Evolutionary conservation across 2,888 invertebrate genomes (phyloP).

Genomic region (Andrena minutula): DNA sequence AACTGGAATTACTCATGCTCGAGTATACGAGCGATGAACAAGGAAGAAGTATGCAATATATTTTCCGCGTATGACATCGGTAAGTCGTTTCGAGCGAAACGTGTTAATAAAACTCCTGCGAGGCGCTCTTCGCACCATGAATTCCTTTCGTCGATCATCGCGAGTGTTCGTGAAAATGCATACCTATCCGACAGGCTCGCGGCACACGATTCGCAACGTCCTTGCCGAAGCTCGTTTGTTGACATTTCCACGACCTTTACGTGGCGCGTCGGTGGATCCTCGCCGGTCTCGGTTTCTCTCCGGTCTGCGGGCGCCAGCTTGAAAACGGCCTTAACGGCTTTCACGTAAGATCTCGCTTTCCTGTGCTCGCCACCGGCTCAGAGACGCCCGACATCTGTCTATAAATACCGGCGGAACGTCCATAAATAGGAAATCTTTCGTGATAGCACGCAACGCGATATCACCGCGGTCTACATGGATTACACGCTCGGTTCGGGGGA

Average conservation of each 20-base stretch:
- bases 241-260: constrained; percentile 76
- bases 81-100: neutral
- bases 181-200: constrained; percentile 14
- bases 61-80: constrained; percentile 14
- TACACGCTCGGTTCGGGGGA: constrained; percentile 23
- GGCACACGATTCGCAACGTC: constrained; percentile 46
- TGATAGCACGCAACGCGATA: constrained; percentile 32
- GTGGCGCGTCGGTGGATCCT: constrained; percentile 57
- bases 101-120: constrained; percentile 4
- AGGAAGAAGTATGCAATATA: neutral
- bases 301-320: constrained; percentile 45
- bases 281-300: constrained; percentile 64
- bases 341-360: constrained; percentile 71
- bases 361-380: constrained; percentile 58
- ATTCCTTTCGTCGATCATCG: neutral
- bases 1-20: constrained; percentile 12
- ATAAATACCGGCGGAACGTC: constrained; percentile 63
- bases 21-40: neutral
- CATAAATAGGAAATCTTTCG: constrained; percentile 68
- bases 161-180: constrained; percentile 57
- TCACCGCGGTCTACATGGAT: constrained; percentile 7
- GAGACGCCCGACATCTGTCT: constrained; percentile 47
- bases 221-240: constrained; percentile 69
- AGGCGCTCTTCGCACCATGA: neutral
- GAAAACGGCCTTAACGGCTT: constrained; percentile 73